These are phyloP conservation scores for Amphiprion percula DNA, from an alignment of 2,113 vertebrate genomes.

Conservation along the genomic window DNA sequence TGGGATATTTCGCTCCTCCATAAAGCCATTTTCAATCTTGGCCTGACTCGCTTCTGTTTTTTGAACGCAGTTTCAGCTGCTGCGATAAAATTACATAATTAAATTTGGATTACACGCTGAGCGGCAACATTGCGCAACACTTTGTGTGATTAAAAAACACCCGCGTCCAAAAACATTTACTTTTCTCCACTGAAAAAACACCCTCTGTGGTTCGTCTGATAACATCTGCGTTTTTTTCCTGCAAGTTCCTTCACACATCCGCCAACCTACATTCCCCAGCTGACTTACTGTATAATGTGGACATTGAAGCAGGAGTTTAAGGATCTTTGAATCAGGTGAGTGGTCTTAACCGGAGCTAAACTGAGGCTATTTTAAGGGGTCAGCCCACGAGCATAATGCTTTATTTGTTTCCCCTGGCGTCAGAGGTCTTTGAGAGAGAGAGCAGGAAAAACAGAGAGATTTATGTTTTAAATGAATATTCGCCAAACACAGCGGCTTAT, in stretches of 20 bases:
- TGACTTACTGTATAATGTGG: constrained; percentile 55
- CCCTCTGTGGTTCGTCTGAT: constrained; percentile 6
- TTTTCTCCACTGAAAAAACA: background rate
- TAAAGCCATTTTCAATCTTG: constrained; percentile 1
- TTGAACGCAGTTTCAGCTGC: background rate
- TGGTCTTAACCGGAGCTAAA: constrained; percentile 67
- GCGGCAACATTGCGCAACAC: background rate
- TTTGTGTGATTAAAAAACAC: background rate
- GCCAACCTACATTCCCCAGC: constrained; percentile 37
- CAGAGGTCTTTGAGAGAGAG: constrained; percentile 30
- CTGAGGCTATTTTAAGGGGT: constrained; percentile 61
- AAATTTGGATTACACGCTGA: constrained; percentile 5
- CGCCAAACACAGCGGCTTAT: background rate
- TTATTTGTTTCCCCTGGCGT: constrained; percentile 66
- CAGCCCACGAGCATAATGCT: constrained; percentile 69
- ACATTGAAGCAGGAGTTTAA: constrained; percentile 48
- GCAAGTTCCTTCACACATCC: background rate
- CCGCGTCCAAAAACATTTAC: background rate
- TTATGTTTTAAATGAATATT: background rate
- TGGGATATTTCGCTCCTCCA: background rate
- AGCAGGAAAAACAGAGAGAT: background rate
- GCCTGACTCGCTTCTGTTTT: background rate
- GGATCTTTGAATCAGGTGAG: constrained; percentile 76
- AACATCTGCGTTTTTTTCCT: constrained; percentile 7
- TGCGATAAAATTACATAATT: background rate